phyloP scores from a whole-genome alignment of 2,888 invertebrate genomes.

The Aphodius sticticus region DNA sequence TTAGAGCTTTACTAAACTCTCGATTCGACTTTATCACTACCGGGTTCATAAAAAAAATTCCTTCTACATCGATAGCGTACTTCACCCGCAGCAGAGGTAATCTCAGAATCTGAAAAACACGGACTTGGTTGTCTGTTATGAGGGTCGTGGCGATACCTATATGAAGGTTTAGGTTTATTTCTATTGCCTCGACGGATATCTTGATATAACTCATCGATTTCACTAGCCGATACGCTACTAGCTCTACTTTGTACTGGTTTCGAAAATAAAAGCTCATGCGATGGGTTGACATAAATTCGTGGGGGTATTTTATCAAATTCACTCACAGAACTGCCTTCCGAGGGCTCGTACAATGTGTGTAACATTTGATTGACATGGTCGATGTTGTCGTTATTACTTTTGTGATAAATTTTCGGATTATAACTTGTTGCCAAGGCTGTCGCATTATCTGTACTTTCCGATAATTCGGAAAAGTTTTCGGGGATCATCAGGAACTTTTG shows the following conservation, averaged over 20 bases:
- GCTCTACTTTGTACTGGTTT: constrained; percentile 66
- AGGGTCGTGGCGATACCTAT: constrained; percentile 28
- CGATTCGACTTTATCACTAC: constrained; percentile 32
- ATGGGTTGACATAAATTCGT: constrained; percentile 61
- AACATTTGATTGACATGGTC: constrained; percentile 10
- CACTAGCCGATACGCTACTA: constrained; percentile 66
- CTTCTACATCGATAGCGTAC: constrained; percentile 40
- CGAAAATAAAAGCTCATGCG: constrained; percentile 57
- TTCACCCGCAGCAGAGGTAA: constrained; percentile 51
- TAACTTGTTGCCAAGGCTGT: background rate
- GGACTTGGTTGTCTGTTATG: constrained; percentile 44
- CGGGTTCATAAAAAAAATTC: constrained; percentile 29
- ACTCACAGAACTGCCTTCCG: constrained; percentile 45
- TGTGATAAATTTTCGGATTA: constrained; percentile 5
- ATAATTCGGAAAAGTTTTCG: background rate
- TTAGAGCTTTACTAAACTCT: constrained; percentile 24
- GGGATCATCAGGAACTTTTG: constrained; percentile 55
- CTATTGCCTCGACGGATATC: constrained; percentile 66
- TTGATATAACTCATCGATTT: constrained; percentile 75
- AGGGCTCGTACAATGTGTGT: constrained; percentile 38
- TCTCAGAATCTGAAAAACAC: constrained; percentile 55
- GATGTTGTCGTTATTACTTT: constrained; percentile 15
- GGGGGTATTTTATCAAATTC: constrained; percentile 44
- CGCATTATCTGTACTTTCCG: background rate
- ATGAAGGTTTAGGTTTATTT: constrained; percentile 46